phyloP scores from a whole-genome alignment of 2,113 vertebrate genomes.

The Misgurnus mizolepis region DNA sequence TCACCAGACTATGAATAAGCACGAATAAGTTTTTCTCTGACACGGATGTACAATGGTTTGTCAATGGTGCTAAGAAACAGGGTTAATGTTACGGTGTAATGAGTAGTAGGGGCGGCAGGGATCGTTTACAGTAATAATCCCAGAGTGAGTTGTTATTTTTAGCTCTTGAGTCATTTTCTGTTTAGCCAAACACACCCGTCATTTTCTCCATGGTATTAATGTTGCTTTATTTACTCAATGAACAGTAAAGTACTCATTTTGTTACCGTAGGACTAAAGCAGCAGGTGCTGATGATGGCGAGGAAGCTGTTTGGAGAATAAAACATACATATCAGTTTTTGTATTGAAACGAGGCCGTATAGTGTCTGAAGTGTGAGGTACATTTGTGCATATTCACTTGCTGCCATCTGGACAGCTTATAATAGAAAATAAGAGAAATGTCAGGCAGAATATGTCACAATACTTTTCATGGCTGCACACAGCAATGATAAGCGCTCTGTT shows the following conservation, averaged over 20 bases:
- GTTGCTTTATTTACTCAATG: background rate
- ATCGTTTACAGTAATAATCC: conserved; percentile 2
- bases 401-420: background rate
- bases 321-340: background rate
- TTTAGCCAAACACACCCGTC: background rate
- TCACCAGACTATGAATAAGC: background rate
- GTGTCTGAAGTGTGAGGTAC: background rate
- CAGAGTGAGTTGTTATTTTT: conserved; percentile 1
- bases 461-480: background rate
- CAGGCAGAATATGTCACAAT: background rate
- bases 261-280: background rate
- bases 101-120: background rate
- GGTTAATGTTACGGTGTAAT: background rate
- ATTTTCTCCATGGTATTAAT: background rate
- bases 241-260: no score
- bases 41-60: background rate
- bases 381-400: background rate
- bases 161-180: background rate
- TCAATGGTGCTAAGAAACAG: background rate
- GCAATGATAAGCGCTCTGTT: background rate
- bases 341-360: background rate
- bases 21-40: background rate
- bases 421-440: background rate
- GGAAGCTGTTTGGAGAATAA: background rate
- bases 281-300: background rate